These are phyloP conservation scores for Epistrophe eligans DNA, from an alignment of 2,888 invertebrate species.

Conservation along the genomic window DNA sequence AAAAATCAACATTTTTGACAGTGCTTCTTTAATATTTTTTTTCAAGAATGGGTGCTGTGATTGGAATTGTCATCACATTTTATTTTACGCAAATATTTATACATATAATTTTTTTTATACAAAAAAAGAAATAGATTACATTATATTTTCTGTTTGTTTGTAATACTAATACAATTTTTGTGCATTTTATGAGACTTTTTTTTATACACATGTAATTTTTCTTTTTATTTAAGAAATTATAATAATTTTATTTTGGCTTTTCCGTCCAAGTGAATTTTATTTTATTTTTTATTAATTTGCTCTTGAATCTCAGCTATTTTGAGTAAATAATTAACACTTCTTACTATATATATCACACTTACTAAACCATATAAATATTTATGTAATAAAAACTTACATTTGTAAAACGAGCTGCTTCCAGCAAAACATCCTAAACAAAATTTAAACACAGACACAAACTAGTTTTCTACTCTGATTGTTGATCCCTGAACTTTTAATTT, in stretches of 20 bases:
- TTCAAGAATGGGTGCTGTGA: conserved; percentile 70
- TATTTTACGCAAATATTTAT: conserved; percentile 41
- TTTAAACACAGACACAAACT: conserved; percentile 7
- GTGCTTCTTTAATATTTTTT: conserved; percentile 45
- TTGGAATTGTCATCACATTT: conserved; percentile 72
- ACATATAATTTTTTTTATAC: conserved; percentile 43
- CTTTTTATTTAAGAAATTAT: conserved; percentile 7
- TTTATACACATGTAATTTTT: conserved; percentile 45
- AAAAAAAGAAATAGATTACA: conserved; percentile 17
- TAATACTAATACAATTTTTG: conserved; percentile 40
- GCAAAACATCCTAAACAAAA: conserved; percentile 34
- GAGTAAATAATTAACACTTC: conserved; percentile 49
- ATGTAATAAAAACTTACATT: not conserved
- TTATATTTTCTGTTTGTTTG: conserved; percentile 25
- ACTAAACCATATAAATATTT: conserved; percentile 12
- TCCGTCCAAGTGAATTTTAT: conserved; percentile 63
- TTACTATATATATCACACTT: conserved; percentile 28
- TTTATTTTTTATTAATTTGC: conserved; percentile 52
- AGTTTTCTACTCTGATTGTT: conserved; percentile 26
- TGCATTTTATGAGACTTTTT: conserved; percentile 57
- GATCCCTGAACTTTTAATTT: conserved; percentile 16
- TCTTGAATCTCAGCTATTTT: conserved; percentile 59
- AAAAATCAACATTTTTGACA: conserved; percentile 36
- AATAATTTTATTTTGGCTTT: conserved; percentile 63
- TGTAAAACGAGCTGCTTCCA: conserved; percentile 41